Evolutionary conservation across 2,113 vertebrate genomes (phyloP), one percentile per base, ranked within the genome.

Genomic region (Phaethornis superciliosus): DNA sequence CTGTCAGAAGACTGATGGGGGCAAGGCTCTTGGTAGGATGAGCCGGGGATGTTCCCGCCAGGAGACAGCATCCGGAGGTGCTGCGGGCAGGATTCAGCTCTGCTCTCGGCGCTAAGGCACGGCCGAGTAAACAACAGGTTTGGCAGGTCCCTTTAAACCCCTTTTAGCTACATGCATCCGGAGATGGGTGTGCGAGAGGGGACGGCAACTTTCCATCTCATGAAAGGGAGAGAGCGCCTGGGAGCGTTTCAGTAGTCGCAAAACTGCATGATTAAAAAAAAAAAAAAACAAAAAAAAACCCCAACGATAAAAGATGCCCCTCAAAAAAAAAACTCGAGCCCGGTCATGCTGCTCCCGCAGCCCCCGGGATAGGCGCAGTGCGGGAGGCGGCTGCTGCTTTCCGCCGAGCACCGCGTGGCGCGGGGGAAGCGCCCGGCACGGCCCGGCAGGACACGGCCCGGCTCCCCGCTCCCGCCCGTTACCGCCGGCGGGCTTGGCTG

Each of bases 71-170:
- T 17, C 64, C 6, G 33, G 54, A 3, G 1, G 40, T 15, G 30
- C n/a, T 5, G n/a, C 24, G 5, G 18, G n/a, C 30, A 12, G 59
- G 42, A 51, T 47, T 22, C 40, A 33, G 75, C 33, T 32, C n/a
- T 1, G 54, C 24, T 72, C 23, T 23, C 42, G 4, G 32, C 9
- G 24, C 28, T 4, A 4, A 28, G 33, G 64, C 67, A 30, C 24
- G 7, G 63, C 55, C n/a, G 24, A 44, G 64, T 4, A 24, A 82
- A 82, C 92, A 96, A 79, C 90, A 88, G 76, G 90, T 92, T 27
- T 33, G 60, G 90, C 79, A 92, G 60, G 87, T 86, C 87, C 70
- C 44, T 95, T 95, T 84, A 90, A 93, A 90, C 11, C 71, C 40
- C 46, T 42, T 42, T 2, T 21, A 16, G 64, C 59, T 6, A 4